Percentiles rank a stretch among this genome's conserved stretches.
Evolutionary conservation across 2,113 vertebrate genomes (phyloP).

Genomic region (Phocoena phocoena): DNA sequence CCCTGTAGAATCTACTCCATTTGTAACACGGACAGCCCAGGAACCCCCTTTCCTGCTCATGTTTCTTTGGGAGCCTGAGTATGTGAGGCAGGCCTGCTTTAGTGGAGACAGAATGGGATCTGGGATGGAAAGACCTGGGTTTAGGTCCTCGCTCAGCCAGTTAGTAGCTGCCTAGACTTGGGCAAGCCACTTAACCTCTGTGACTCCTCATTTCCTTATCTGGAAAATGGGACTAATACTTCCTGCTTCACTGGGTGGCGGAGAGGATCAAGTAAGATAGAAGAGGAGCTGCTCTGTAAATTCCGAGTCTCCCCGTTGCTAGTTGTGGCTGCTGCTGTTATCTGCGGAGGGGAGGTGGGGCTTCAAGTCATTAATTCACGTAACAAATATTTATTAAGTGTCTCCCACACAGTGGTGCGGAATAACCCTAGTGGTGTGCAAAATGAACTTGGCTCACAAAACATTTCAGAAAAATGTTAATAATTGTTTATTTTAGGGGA

Average conservation of each 20-base stretch:
- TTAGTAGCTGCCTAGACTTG: neutral
- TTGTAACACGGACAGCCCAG: neutral
- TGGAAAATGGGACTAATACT: conserved; percentile 39
- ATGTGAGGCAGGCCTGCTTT: neutral
- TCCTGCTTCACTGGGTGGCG: conserved; percentile 21
- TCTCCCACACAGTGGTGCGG: neutral
- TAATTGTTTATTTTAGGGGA: neutral
- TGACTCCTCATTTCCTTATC: conserved; percentile 54
- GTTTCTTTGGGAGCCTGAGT: neutral
- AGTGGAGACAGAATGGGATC: neutral
- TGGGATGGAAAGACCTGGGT: neutral
- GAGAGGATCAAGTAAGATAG: neutral
- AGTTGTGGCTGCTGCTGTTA: neutral
- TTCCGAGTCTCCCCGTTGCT: neutral
- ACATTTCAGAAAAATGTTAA: neutral
- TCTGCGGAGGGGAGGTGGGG: neutral
- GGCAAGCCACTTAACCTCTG: neutral
- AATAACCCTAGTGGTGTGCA: neutral
- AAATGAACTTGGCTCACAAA: neutral
- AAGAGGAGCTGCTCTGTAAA: neutral
- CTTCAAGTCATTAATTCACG: neutral
- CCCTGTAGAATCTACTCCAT: neutral
- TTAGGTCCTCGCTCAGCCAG: neutral
- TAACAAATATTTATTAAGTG: neutral
- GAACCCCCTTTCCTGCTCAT: neutral